Conservation (phyloP, 2,113 vertebrate genomes). For the Halichoeres trimaculatus region DNA sequence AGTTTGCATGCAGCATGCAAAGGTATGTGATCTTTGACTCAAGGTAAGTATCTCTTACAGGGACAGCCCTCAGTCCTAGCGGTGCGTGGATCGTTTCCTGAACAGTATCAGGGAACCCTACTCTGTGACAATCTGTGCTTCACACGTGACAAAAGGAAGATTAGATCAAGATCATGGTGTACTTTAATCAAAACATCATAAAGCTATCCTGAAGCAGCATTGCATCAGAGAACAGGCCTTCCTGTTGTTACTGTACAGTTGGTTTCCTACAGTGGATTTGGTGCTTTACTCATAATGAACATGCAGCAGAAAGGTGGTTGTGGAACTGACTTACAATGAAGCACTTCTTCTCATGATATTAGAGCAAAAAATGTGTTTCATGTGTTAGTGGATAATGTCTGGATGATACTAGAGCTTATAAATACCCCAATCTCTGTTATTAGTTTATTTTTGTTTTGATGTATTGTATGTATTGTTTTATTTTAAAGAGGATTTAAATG, state of each 20-base stretch:
- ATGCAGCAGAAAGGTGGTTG: no score
- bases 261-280: background rate
- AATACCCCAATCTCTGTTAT: background rate
- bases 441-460: background rate
- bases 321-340: no score
- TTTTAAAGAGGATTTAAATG: no score
- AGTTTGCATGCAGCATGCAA: slow-evolving; percentile 17
- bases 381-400: no score
- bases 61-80: slow-evolving; percentile 46
- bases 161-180: slow-evolving; percentile 1
- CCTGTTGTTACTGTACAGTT: no score
- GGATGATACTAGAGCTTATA: no score
- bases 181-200: background rate
- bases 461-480: no score
- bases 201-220: background rate
- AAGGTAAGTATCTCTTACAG: slow-evolving; percentile 19
- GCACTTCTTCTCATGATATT: no score
- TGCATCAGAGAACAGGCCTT: background rate
- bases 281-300: no score
- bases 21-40: background rate
- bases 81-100: slow-evolving; percentile 30
- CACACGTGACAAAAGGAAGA: slow-evolving; percentile 7
- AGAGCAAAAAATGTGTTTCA: background rate
- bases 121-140: slow-evolving; percentile 8
- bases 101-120: slow-evolving; percentile 30